phyloP scores from a whole-genome alignment of 2,113 vertebrate genomes.

The Platycercus adscitus region DNA sequence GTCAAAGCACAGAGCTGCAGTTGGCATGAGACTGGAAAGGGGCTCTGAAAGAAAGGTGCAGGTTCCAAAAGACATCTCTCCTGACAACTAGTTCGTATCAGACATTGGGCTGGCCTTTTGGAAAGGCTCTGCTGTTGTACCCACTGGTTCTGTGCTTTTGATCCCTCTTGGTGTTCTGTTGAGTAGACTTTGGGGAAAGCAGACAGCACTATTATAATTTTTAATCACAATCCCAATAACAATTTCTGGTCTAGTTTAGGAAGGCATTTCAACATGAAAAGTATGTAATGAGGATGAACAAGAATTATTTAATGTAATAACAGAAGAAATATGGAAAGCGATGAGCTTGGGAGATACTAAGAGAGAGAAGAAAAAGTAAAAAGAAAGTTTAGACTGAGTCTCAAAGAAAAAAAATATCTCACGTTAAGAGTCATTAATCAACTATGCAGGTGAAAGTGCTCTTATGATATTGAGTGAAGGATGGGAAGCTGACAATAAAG shows the following conservation, averaged over 20 bases:
- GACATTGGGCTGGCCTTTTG: not conserved
- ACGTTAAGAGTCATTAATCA: not conserved
- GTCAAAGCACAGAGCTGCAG: not conserved
- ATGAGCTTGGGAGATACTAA: not conserved
- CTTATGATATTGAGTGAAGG: not conserved
- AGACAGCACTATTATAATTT: not conserved
- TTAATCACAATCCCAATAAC: not conserved
- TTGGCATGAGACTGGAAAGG: not conserved
- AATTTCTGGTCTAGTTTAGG: not conserved
- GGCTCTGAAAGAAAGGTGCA: not conserved
- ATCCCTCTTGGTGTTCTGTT: not conserved
- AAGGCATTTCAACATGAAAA: constrained; percentile 16
- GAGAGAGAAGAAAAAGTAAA: not conserved
- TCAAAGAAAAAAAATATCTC: not conserved
- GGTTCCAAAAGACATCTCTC: not conserved
- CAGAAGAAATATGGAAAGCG: not conserved
- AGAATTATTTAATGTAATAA: constrained; percentile 31
- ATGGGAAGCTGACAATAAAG: not conserved
- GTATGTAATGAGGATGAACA: not conserved
- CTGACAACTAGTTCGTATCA: not conserved
- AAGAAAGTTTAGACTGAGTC: not conserved
- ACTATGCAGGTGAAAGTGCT: not conserved
- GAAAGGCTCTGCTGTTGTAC: not conserved
- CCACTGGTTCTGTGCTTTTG: not conserved
- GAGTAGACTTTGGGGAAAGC: not conserved